Percentiles rank a stretch among this genome's conserved stretches.
These are phyloP conservation scores for Lepus oiostolus DNA, from an alignment of 2,797 vertebrate genomes.

Conservation along the genomic window DNA sequence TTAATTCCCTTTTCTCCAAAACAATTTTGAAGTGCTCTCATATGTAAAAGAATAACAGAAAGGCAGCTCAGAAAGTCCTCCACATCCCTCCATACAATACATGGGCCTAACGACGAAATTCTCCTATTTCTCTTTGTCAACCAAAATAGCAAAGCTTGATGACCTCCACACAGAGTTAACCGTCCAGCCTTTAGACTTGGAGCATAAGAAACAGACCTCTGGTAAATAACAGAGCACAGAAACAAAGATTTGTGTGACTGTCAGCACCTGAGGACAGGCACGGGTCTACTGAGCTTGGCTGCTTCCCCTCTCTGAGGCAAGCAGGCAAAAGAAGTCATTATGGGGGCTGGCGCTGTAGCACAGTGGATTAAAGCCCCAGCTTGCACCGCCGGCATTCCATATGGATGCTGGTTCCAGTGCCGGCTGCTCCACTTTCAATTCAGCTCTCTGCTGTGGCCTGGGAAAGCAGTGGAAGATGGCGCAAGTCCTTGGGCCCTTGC, in stretches of 20 bases:
- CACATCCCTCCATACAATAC: rapidly evolving
- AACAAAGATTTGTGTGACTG: background rate
- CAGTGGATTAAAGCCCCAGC: too few species aligned
- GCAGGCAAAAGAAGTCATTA: background rate
- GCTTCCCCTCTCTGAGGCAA: background rate
- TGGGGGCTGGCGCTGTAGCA: too few species aligned
- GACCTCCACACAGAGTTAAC: background rate
- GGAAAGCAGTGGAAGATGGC: too few species aligned
- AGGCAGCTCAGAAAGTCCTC: rapidly evolving
- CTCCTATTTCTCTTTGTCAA: background rate
- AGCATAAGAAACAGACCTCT: background rate
- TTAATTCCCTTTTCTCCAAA: too few species aligned
- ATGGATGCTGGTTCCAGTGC: too few species aligned
- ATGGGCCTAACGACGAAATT: too few species aligned
- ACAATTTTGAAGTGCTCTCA: too few species aligned
- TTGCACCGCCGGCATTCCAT: too few species aligned
- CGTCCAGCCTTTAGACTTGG: background rate
- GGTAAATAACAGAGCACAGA: background rate
- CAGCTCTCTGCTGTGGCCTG: too few species aligned
- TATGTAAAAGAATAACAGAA: background rate
- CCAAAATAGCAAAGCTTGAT: background rate
- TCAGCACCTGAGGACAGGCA: background rate
- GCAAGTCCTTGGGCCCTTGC: too few species aligned
- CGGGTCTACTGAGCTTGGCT: background rate
- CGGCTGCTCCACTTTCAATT: too few species aligned